These are phyloP conservation scores for Ceyx margarethae DNA, from an alignment of 2,113 vertebrate species.

Conservation along the genomic window DNA sequence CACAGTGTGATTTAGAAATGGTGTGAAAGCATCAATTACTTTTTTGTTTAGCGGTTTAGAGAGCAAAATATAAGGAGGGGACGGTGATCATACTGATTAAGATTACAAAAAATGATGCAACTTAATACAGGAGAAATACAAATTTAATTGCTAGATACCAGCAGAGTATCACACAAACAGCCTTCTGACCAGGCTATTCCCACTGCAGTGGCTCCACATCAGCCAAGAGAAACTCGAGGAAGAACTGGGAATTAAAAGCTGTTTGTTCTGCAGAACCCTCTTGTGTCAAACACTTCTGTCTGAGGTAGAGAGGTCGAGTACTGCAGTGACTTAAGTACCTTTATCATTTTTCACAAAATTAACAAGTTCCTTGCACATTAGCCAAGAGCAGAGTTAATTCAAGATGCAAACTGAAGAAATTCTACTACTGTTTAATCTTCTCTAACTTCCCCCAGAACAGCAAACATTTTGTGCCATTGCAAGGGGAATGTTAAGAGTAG, in stretches of 20 bases:
- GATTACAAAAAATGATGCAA: accelerated
- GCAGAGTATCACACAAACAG: not conserved
- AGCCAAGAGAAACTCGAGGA: not conserved
- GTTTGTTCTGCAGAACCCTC: not conserved
- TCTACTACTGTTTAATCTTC: not conserved
- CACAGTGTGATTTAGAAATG: not conserved
- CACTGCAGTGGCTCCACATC: not conserved
- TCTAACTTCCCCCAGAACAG: not conserved
- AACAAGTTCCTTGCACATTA: not conserved
- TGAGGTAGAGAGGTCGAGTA: not conserved
- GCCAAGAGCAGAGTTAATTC: not conserved
- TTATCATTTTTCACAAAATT: not conserved
- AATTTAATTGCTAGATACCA: not conserved
- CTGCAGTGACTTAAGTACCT: not conserved
- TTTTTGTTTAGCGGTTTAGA: not conserved
- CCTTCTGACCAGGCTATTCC: not conserved
- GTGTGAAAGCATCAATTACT: accelerated
- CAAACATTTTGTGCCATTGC: not conserved
- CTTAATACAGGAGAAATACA: not conserved
- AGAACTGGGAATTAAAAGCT: not conserved
- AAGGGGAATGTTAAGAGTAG: not conserved
- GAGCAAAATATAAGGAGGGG: not conserved
- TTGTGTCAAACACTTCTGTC: not conserved
- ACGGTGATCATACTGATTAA: not conserved
- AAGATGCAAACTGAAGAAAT: not conserved